Base-by-base conservation (phyloP, 2,797 vertebrate genomes). In the Mareca penelope region DNA sequence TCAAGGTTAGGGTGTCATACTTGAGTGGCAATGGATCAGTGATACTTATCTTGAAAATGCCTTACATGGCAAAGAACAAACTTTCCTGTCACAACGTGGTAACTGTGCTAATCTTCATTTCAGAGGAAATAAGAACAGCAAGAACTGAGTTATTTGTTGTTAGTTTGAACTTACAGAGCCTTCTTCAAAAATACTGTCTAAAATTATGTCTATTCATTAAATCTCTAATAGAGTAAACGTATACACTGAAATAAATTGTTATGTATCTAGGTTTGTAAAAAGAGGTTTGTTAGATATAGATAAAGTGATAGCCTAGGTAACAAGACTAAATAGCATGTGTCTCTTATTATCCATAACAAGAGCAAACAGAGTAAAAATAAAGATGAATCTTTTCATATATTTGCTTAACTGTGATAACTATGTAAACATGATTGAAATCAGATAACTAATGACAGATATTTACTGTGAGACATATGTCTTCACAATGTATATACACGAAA, bases 371-470 rank as follows among this genome's bases (percentile, higher is more conserved):
- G 29, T 50, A 75, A 82, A 95, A 71, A 59, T 50, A 84, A 94
- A 76, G 56, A 69, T 29, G 86, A 82, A 85, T 64, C 55, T 37
- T 76, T 82, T 71, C 31, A 55, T 67, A 71, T 42, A 73, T 81
- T 91, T 83, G 44, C 88, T 90, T 91, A 92, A 79, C n/a, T 80
- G 19, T 44, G 40, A 72, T 78, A 78, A 85, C 28, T 68, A 65
- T 15, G 87, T 31, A 87, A 92, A 87, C 76, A 90, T 48, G n/a
- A 89, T 35, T 40, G 28, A 89, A 96, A 92, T 89, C 52, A 94
- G 60, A 55, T 42, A 85, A 71, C 75, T 84, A 88, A 95, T 84
- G 75, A 78, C 35, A 64, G 52, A 71, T 82, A 60, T 90, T 94
- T 73, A 85, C 71, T 90, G 50, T 82, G 75, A 92, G 67, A 84